These are phyloP conservation scores for Dermolepida albohirtum DNA, from an alignment of 2,888 invertebrate species.

Conservation along the genomic window DNA sequence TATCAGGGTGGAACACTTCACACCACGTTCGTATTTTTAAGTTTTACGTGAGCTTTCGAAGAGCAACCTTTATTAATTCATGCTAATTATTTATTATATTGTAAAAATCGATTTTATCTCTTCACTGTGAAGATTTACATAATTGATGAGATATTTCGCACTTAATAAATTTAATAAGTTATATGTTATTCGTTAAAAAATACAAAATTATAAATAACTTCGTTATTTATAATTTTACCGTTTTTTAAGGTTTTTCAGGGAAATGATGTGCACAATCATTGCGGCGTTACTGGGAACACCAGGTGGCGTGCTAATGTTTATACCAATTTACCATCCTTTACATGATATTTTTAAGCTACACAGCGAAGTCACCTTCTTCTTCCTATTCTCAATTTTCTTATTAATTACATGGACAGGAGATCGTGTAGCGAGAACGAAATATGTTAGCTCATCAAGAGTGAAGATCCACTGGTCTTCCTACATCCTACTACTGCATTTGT, in stretches of 20 bases:
- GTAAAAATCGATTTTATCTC: too few relatives aligned
- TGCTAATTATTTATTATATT: too few relatives aligned
- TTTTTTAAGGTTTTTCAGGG: slow-evolving; percentile 66
- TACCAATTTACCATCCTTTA: slow-evolving; percentile 81
- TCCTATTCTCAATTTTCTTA: slow-evolving; percentile 72
- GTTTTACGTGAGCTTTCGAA: too few relatives aligned
- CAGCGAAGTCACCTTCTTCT: slow-evolving; percentile 78
- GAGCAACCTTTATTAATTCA: too few relatives aligned
- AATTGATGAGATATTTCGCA: too few relatives aligned
- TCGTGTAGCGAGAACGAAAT: slow-evolving; percentile 63
- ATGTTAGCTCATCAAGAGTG: slow-evolving; percentile 43
- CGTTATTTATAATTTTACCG: too few relatives aligned
- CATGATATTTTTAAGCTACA: slow-evolving; percentile 78
- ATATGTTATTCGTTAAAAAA: too few relatives aligned
- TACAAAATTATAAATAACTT: too few relatives aligned
- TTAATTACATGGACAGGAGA: slow-evolving; percentile 73
- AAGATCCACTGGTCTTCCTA: slow-evolving; percentile 57
- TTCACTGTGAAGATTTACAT: too few relatives aligned
- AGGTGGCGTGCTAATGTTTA: slow-evolving; percentile 77
- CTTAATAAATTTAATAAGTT: too few relatives aligned
- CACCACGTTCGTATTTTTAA: too few relatives aligned
- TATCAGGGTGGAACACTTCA: too few relatives aligned
- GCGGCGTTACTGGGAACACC: slow-evolving; percentile 78
- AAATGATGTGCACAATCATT: slow-evolving; percentile 69
- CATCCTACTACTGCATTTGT: slow-evolving; percentile 66